phyloP scores from a whole-genome alignment of 2,888 invertebrate species.

The Ypsolopha scabrella region DNA sequence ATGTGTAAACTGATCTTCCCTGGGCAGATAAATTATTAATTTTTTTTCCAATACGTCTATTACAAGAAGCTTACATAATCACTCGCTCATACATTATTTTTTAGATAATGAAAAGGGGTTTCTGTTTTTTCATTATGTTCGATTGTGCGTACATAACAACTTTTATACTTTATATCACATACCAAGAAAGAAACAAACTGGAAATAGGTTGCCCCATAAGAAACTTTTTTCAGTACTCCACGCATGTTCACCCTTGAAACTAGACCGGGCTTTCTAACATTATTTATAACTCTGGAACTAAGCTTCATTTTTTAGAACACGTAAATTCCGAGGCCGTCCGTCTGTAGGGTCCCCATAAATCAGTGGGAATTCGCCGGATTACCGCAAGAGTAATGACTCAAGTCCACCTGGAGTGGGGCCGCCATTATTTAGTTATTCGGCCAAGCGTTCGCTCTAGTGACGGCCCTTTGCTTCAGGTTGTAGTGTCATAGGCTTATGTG shows the following conservation, averaged over 20 bases:
- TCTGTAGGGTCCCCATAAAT: constrained; percentile 55
- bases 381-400: constrained; percentile 64
- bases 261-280: constrained; percentile 16
- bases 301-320: constrained; percentile 65
- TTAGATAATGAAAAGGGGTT: too few relatives aligned
- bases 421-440: constrained; percentile 57
- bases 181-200: too few relatives aligned
- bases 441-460: constrained; percentile 33
- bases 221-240: background rate
- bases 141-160: too few relatives aligned
- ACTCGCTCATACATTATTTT: too few relatives aligned
- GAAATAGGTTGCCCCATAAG: too few relatives aligned
- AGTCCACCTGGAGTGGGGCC: constrained; percentile 65
- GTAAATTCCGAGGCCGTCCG: constrained; percentile 58
- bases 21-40: too few relatives aligned
- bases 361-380: constrained; percentile 64
- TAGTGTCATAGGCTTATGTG: too few relatives aligned
- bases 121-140: too few relatives aligned
- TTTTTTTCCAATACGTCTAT: too few relatives aligned
- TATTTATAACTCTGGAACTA: constrained; percentile 58
- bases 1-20: too few relatives aligned
- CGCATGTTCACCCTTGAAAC: background rate
- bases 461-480: constrained; percentile 4
- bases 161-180: too few relatives aligned
- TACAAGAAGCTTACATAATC: too few relatives aligned